Conservation (phyloP, 92 coral and sea anemone genomes). For the Scolanthus callimorphus region DNA sequence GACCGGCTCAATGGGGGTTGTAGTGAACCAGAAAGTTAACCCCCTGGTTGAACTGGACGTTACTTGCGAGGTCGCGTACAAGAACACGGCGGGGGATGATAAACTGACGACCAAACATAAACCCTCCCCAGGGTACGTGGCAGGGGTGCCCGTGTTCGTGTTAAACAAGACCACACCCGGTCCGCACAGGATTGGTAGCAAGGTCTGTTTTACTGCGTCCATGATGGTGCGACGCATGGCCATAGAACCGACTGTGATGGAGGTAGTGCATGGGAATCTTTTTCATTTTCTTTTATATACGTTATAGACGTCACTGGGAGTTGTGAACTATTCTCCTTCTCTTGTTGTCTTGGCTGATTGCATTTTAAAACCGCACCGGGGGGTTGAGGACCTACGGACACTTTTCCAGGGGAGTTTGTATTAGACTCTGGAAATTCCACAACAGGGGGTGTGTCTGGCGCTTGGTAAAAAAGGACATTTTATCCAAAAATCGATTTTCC, state of each 20-base stretch:
- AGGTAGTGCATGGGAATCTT: too few relatives aligned
- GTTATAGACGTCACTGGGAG: too few relatives aligned
- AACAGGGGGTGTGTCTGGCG: too few relatives aligned
- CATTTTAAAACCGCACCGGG: too few relatives aligned
- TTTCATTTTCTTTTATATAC: too few relatives aligned
- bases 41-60: slow-evolving; percentile 76
- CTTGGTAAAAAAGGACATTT: too few relatives aligned
- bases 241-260: slow-evolving; percentile 56
- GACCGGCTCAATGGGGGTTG: slow-evolving; percentile 40
- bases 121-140: slow-evolving; percentile 60
- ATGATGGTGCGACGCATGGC: slow-evolving; percentile 54
- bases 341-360: too few relatives aligned
- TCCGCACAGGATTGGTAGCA: slow-evolving; percentile 66
- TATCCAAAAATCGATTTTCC: too few relatives aligned
- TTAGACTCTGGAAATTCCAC: too few relatives aligned
- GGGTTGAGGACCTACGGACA: too few relatives aligned
- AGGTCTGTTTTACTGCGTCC: slow-evolving; percentile 43
- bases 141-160: slow-evolving; percentile 80
- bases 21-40: slow-evolving; percentile 46
- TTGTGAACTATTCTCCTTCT: too few relatives aligned
- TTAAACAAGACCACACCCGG: slow-evolving; percentile 58
- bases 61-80: slow-evolving; percentile 42
- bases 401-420: too few relatives aligned
- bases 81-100: slow-evolving; percentile 37
- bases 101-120: slow-evolving; percentile 67